Percentiles rank a stretch among this genome's conserved stretches.
Conservation (phyloP, 2,797 vertebrate genomes). For the Pangasius sanitwongsei region DNA sequence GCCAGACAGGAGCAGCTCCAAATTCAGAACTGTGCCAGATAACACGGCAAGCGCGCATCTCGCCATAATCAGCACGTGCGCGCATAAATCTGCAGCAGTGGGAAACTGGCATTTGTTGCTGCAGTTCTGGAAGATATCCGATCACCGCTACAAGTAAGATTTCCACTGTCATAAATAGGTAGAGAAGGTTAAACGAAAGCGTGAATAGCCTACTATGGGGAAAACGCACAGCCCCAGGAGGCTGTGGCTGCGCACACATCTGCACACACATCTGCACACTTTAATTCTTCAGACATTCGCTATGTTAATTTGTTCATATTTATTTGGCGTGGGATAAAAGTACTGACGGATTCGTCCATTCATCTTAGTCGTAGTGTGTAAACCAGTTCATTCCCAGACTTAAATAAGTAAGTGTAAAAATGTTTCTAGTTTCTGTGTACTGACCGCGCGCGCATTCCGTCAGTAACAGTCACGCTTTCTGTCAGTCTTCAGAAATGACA, state of each 20-base stretch:
- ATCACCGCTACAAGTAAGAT: background rate
- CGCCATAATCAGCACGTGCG: background rate
- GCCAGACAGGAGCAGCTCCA: background rate
- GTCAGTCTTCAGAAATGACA: conserved; percentile 7
- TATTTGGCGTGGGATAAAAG: background rate
- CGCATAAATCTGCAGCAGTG: background rate
- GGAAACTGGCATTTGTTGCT: background rate
- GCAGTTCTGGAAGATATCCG: background rate
- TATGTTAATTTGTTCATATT: background rate
- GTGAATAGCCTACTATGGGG: background rate
- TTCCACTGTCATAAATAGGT: background rate
- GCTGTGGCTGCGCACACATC: background rate
- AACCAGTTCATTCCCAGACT: background rate
- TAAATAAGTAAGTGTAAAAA: background rate
- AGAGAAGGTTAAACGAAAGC: background rate
- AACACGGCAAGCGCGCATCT: background rate
- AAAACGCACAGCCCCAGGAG: background rate
- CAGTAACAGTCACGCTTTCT: background rate
- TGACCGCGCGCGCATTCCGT: background rate
- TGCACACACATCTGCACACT: no score
- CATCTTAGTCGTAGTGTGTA: background rate
- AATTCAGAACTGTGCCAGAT: background rate
- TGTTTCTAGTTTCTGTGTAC: background rate
- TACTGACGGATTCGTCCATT: background rate
- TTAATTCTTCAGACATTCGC: background rate